phyloP scores from a whole-genome alignment of 2,888 invertebrate genomes.

The Hydriomena furcata region DNA sequence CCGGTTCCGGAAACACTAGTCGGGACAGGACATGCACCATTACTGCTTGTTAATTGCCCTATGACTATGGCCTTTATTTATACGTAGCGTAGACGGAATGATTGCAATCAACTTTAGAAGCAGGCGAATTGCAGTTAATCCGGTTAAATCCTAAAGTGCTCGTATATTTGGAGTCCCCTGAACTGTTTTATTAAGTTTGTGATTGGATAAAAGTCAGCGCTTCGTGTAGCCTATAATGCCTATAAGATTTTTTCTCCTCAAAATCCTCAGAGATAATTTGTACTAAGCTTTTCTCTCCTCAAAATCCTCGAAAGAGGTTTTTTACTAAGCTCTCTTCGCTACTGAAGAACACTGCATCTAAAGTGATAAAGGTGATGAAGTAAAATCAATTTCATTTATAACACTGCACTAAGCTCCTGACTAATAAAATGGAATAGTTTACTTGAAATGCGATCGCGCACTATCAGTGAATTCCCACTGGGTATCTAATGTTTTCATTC shows the following conservation, averaged over 20 bases:
- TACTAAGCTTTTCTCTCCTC: no score
- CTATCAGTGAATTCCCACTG: conserved; percentile 4
- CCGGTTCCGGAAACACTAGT: no score
- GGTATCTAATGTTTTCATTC: background rate
- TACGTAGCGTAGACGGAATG: conserved; percentile 13
- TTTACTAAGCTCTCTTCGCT: no score
- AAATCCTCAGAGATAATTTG: no score
- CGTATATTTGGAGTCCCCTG: conserved; percentile 16
- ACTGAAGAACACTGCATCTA: conserved; percentile 19
- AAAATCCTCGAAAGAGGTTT: no score
- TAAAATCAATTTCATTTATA: conserved; percentile 13
- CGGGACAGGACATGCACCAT: conserved; percentile 52
- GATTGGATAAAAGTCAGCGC: conserved; percentile 23
- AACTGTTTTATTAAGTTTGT: conserved; percentile 9
- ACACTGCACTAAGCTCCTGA: conserved; percentile 6
- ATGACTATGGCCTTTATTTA: conserved; percentile 41
- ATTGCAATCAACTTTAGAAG: conserved; percentile 8
- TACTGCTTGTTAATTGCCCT: conserved; percentile 55
- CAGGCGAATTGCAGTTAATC: conserved; percentile 16
- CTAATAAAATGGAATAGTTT: conserved; percentile 2
- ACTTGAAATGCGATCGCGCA: conserved; percentile 1
- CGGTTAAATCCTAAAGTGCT: conserved; percentile 1
- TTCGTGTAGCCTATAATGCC: conserved; percentile 22
- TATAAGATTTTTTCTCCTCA: no score
- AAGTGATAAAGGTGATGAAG: conserved; percentile 10